A percentile compares a stretch with the other conserved stretches of the same genome.
Conservation (phyloP, 1,140 invertebrate species). For the Conus betulinus region DNA sequence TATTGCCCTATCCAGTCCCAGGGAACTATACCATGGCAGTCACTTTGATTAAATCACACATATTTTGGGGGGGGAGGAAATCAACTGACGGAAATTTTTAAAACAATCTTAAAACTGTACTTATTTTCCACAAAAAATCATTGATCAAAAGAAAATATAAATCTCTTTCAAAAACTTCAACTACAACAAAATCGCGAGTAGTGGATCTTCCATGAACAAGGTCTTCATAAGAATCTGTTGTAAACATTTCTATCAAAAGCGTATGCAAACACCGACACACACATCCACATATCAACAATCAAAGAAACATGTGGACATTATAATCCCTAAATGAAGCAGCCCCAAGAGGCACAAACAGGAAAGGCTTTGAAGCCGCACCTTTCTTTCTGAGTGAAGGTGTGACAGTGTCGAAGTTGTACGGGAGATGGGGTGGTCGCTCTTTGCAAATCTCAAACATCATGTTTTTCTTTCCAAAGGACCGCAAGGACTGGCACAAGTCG, state of each 20-base stretch:
- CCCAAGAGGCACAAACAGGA: not conserved
- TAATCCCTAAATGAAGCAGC: not conserved
- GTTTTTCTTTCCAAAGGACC: slow-evolving; percentile 55
- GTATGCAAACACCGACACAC: not conserved
- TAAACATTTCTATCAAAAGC: not conserved
- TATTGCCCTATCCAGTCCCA: too few species aligned
- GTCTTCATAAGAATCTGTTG: too few species aligned
- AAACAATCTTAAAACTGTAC: too few species aligned
- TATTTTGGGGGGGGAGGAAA: too few species aligned
- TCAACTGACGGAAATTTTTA: too few species aligned
- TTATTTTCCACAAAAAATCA: too few species aligned
- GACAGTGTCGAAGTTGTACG: slow-evolving; percentile 32
- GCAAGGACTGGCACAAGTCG: slow-evolving; percentile 80
- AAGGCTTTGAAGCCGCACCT: not conserved
- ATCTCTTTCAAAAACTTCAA: too few species aligned
- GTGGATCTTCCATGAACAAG: too few species aligned
- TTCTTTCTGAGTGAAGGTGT: not conserved
- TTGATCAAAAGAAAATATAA: too few species aligned
- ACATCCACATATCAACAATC: not conserved
- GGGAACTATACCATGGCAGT: too few species aligned
- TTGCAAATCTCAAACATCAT: slow-evolving; percentile 74
- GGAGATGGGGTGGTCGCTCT: slow-evolving; percentile 67
- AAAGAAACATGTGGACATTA: not conserved
- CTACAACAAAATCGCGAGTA: too few species aligned
- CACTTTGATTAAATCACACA: too few species aligned